phyloP scores from a whole-genome alignment of 1,140 invertebrate species.

The Portunus trituberculatus region DNA sequence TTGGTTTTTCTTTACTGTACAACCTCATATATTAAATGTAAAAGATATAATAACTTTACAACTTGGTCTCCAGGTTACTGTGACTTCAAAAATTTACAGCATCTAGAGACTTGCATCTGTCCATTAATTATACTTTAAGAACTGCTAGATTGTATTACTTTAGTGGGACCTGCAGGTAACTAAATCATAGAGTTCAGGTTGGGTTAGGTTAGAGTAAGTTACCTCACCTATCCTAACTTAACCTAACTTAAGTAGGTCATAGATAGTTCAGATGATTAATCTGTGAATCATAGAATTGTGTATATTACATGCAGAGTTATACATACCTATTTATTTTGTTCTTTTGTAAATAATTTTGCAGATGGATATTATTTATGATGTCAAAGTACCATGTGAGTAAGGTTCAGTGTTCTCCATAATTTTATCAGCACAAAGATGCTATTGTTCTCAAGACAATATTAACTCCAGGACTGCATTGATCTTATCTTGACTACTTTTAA shows the following conservation, averaged over 20 bases:
- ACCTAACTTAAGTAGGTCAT: no score
- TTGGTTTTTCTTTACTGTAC: not conserved
- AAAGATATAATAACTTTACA: not conserved
- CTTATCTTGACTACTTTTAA: no score
- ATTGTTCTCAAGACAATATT: conserved; percentile 11
- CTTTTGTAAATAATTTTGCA: conserved; percentile 55
- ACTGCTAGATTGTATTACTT: conserved; percentile 31
- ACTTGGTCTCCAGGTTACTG: not conserved
- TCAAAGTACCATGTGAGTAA: conserved; percentile 30
- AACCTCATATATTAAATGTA: not conserved
- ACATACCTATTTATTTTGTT: conserved; percentile 70
- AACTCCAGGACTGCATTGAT: not conserved
- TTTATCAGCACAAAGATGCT: conserved; percentile 27
- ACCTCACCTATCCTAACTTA: no score
- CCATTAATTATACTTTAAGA: conserved; percentile 66
- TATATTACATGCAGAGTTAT: conserved; percentile 66
- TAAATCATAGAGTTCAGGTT: conserved; percentile 7
- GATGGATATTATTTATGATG: conserved; percentile 51
- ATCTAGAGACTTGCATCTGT: conserved; percentile 64
- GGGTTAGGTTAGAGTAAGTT: no score
- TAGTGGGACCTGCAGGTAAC: conserved; percentile 51
- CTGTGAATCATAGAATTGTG: conserved; percentile 54
- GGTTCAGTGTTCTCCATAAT: conserved; percentile 33
- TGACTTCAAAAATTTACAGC: conserved; percentile 3
- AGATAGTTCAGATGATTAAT: conserved; percentile 55